Percentiles rank a stretch among this genome's conserved stretches.
phyloP scores from a whole-genome alignment of 2,797 vertebrate genomes.

The Amblyraja radiata region DNA sequence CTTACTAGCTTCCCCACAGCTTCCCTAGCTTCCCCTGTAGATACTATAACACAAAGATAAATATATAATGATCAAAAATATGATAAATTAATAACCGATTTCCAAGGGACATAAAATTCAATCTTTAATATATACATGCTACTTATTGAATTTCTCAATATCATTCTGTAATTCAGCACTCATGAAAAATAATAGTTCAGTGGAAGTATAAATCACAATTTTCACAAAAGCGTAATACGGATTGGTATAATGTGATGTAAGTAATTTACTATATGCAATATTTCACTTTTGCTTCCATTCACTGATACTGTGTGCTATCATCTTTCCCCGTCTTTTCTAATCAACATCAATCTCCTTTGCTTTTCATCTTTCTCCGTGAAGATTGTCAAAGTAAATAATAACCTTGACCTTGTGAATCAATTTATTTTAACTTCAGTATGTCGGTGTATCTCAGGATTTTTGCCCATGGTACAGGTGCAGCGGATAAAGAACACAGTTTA shows the following conservation, averaged over 20 bases:
- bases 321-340: conserved; percentile 17
- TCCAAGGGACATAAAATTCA: background rate
- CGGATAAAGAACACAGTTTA: background rate
- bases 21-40: too few relatives aligned
- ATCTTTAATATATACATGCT: background rate
- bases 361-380: background rate
- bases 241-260: background rate
- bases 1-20: too few relatives aligned
- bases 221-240: background rate
- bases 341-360: conserved; percentile 10
- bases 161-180: background rate
- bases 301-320: background rate
- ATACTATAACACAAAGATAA: too few relatives aligned
- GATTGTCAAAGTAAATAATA: conserved; percentile 8
- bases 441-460: background rate
- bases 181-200: background rate
- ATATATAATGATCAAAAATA: too few relatives aligned
- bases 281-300: conserved; percentile 16
- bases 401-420: background rate
- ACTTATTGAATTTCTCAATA: background rate
- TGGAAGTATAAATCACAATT: background rate
- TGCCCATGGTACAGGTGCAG: background rate
- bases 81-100: too few relatives aligned
- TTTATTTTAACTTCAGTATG: conserved; percentile 8
- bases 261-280: background rate